Percentiles rank a stretch among this genome's conserved stretches.
Conservation (phyloP, 2,797 vertebrate genomes). For the Phalanger gymnotis region DNA sequence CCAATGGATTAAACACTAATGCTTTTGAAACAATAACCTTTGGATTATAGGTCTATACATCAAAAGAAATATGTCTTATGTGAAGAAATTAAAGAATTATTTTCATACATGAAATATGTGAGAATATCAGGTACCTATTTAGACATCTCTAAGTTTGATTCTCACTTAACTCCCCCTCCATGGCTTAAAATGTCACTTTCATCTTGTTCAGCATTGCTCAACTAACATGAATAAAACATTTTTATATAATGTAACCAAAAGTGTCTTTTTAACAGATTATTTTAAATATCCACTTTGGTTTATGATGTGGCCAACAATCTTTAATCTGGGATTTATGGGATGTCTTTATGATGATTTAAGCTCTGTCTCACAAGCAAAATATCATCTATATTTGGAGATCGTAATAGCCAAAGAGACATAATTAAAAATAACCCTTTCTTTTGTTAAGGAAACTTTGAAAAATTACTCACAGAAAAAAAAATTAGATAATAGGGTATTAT, state of each 20-base stretch:
- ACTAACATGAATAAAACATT: slow-evolving; percentile 75
- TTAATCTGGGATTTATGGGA: slow-evolving; percentile 3
- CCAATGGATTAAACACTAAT: slow-evolving; percentile 20
- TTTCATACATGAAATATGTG: slow-evolving; percentile 72
- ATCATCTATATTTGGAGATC: neutral
- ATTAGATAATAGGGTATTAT: neutral
- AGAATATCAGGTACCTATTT: slow-evolving; percentile 72
- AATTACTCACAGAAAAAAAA: neutral
- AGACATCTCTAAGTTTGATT: slow-evolving; percentile 72
- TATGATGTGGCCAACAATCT: slow-evolving; percentile 15
- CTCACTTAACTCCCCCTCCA: slow-evolving; percentile 71
- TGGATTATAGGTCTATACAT: slow-evolving; percentile 29
- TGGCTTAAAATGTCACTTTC: slow-evolving; percentile 75
- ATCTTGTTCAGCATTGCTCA: slow-evolving; percentile 68
- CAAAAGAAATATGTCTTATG: slow-evolving; percentile 57
- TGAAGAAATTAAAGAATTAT: slow-evolving; percentile 72
- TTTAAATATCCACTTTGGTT: slow-evolving; percentile 62
- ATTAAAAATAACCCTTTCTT: slow-evolving; percentile 18
- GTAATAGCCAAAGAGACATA: neutral
- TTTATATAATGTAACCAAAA: slow-evolving; percentile 64
- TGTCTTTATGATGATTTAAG: slow-evolving; percentile 1
- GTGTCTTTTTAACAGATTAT: slow-evolving; percentile 58
- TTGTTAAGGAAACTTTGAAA: neutral
- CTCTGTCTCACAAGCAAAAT: slow-evolving; percentile 16
- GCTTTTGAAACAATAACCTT: slow-evolving; percentile 54